A percentile compares a stretch with the other conserved stretches of the same genome.
phyloP scores from a whole-genome alignment of 35 echinoderm and acorn worm species.

The Apostichopus californicus region DNA sequence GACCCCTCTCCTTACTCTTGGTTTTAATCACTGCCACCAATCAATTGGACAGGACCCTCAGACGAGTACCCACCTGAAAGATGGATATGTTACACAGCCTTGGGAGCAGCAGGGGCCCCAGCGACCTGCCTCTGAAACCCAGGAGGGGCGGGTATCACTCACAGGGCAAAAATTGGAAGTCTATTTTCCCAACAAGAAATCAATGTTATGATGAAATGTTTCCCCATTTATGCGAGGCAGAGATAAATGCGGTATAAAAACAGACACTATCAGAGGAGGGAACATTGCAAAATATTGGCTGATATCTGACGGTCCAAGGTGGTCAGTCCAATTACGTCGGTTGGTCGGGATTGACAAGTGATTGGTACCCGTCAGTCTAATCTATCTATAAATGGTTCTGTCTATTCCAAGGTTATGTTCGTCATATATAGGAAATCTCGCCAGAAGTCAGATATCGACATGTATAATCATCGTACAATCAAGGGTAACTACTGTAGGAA shows the following conservation, averaged over 20 bases:
- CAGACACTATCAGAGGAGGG: constrained; percentile 1
- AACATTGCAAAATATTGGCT: constrained; percentile 17
- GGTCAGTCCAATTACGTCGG: constrained; percentile 26
- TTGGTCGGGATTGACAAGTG: neutral
- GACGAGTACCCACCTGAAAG: constrained; percentile 25
- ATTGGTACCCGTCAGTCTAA: constrained; percentile 19
- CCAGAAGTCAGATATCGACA: too few species aligned
- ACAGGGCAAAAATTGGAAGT: neutral
- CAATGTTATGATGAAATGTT: constrained; percentile 50
- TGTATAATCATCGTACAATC: too few species aligned
- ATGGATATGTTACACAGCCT: constrained; percentile 25
- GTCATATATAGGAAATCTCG: too few species aligned
- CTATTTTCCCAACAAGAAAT: constrained; percentile 52
- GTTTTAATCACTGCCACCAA: neutral
- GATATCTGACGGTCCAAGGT: constrained; percentile 20
- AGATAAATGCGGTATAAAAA: constrained; percentile 16
- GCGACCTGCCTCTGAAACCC: neutral
- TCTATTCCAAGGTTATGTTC: too few species aligned
- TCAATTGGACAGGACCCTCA: constrained; percentile 20
- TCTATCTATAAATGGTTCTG: neutral
- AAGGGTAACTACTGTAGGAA: too few species aligned
- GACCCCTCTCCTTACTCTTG: neutral
- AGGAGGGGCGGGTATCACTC: neutral
- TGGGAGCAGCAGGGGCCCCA: neutral
- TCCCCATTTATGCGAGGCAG: neutral